Percentiles rank a stretch among this genome's conserved stretches.
These are phyloP conservation scores for Thripadectes ignobilis DNA, from an alignment of 2,797 vertebrate genomes.

Conservation along the genomic window DNA sequence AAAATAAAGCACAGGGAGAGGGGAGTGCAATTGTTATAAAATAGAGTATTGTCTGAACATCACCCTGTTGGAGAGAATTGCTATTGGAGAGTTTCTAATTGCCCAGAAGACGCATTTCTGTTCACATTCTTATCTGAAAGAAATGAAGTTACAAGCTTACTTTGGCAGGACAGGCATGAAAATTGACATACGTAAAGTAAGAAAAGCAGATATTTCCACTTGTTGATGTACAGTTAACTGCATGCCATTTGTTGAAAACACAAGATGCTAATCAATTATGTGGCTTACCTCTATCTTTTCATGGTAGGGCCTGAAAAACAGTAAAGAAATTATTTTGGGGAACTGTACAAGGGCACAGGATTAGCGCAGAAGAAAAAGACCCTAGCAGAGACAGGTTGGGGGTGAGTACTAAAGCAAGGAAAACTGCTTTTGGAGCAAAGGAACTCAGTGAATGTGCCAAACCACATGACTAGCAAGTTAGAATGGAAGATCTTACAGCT, in stretches of 20 bases:
- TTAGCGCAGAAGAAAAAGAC: neutral
- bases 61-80: neutral
- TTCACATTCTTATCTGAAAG: neutral
- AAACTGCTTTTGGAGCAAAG: neutral
- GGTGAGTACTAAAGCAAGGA: neutral
- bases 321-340: neutral
- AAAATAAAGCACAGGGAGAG: neutral
- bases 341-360: neutral
- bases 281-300: neutral
- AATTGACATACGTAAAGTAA: neutral
- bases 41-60: neutral
- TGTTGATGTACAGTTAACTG: neutral
- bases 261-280: neutral
- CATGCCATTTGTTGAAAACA: neutral
- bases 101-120: neutral
- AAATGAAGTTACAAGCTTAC: constrained; percentile 1
- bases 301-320: neutral
- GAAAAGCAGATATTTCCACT: neutral
- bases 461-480: neutral
- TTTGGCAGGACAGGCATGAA: neutral
- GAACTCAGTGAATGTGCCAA: neutral
- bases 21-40: neutral
- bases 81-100: neutral
- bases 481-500: neutral
- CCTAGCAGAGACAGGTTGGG: neutral